These are phyloP conservation scores for Ambastaia sidthimunki DNA, from an alignment of 2,797 vertebrate species.

Conservation along the genomic window DNA sequence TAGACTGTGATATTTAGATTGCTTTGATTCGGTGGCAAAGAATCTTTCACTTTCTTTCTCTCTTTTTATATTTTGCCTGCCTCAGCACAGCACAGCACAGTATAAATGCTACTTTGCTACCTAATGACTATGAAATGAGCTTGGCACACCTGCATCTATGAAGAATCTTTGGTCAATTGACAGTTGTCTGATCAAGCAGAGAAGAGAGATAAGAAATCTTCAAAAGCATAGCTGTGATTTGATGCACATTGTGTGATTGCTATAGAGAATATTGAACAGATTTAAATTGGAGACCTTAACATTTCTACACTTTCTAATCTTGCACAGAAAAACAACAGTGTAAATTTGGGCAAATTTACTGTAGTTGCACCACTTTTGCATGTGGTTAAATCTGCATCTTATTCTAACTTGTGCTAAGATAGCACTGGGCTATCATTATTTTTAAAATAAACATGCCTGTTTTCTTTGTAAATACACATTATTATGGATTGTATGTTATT, in stretches of 20 bases:
- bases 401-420: not conserved
- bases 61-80: slow-evolving; percentile 31
- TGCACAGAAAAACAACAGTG: not conserved
- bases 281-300: not conserved
- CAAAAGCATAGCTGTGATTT: slow-evolving; percentile 21
- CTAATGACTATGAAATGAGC: slow-evolving; percentile 57
- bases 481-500: not conserved
- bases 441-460: not conserved
- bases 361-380: not conserved
- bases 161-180: slow-evolving; percentile 29
- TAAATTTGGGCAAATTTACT: not conserved
- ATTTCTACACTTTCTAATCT: not conserved
- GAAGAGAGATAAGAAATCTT: slow-evolving; percentile 3
- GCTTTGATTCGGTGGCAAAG: slow-evolving; percentile 49
- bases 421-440: not conserved
- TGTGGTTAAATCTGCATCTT: not conserved
- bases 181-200: slow-evolving; percentile 16
- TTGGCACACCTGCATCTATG: slow-evolving; percentile 38
- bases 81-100: slow-evolving; percentile 47
- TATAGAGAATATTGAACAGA: not conserved
- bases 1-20: slow-evolving; percentile 34
- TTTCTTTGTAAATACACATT: not conserved
- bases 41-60: slow-evolving; percentile 4
- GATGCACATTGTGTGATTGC: not conserved
- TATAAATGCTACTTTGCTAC: slow-evolving; percentile 41